These are phyloP conservation scores for Ennomos fuscantarius DNA, from an alignment of 2,888 invertebrate genomes.

Conservation along the genomic window DNA sequence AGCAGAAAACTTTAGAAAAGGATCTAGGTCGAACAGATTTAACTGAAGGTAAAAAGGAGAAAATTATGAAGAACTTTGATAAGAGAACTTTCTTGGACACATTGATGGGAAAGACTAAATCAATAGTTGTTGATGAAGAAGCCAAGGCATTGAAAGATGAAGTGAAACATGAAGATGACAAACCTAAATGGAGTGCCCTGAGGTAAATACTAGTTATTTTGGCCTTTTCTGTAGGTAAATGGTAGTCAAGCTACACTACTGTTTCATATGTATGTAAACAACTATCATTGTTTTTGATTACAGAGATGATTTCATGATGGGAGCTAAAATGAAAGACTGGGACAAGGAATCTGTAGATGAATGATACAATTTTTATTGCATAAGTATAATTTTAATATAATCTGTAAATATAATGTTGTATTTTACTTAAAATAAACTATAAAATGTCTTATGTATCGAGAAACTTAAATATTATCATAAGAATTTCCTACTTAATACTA, in stretches of 20 bases:
- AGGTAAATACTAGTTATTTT: slow-evolving; percentile 55
- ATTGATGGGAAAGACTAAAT: slow-evolving; percentile 89
- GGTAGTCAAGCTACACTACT: too few relatives aligned
- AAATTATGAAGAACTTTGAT: slow-evolving; percentile 90
- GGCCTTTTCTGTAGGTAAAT: too few relatives aligned
- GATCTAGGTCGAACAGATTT: slow-evolving; percentile 90
- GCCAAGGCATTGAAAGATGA: slow-evolving; percentile 69
- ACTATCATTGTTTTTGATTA: slow-evolving; percentile 52
- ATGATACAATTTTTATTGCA: slow-evolving; percentile 42
- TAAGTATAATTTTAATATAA: slow-evolving; percentile 23
- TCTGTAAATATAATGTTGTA: slow-evolving; percentile 23
- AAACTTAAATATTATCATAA: too few relatives aligned
- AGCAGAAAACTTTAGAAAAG: slow-evolving; percentile 91
- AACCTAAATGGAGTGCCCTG: slow-evolving; percentile 87
- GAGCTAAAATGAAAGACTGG: slow-evolving; percentile 96
- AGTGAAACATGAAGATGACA: slow-evolving; percentile 64
- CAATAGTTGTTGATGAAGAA: slow-evolving; percentile 79
- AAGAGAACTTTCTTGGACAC: slow-evolving; percentile 91
- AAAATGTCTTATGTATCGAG: too few relatives aligned
- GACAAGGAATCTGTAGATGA: slow-evolving; percentile 89
- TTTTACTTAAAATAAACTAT: not conserved
- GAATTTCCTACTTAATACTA: too few relatives aligned
- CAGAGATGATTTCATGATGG: slow-evolving; percentile 95
- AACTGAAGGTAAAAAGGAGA: slow-evolving; percentile 91
- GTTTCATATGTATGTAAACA: too few relatives aligned